Evolutionary conservation across 2,888 invertebrate species (phyloP), one percentile per base, ranked within the genome.

Genomic region (Melieria picta): DNA sequence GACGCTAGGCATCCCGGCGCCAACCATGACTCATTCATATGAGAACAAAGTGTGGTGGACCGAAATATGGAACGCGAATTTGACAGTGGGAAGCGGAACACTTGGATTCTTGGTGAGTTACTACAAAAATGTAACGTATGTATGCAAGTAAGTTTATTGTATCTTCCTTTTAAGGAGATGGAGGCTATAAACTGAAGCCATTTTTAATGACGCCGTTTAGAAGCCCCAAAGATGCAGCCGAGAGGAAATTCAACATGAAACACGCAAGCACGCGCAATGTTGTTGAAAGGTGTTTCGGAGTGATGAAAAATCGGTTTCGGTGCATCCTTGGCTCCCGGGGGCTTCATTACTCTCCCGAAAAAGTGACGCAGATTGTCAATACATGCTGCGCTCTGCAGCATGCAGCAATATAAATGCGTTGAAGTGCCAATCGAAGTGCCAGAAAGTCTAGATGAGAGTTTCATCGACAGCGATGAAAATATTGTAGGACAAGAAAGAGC

Each of bases 341-440:
- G 1, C 13, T 72, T 5, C 52, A 66, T 7, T 70, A 70, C 52
- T 62, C 9, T 10, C 65, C 72, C 0, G 62, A 69, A 52, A 73
- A 73, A 30, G 13, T 63, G 3, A n/a, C 11, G 4, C 62, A 70
- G 42, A 58, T 63, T 52, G 10, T 70, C 7, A 66, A 50, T 16
- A 47, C 63, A 56, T 73, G 72, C 47, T 69, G 70, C 48, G 63
- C 69, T n/a, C 43, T 73, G 4, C 69, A 73, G n/a, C n/a, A n/a
- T n/a, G n/a, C n/a, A n/a, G n/a, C 57, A 52, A 42, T 64, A 69
- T 16, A 70, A 70, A 43, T 57, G 16, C 48, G 16, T 16, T 7
- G 4, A 4, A 30, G 30, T 30, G 30, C 30, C 30, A 30, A 30
- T 30, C 30, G 30, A 30, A 30, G 30, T 30, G 30, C 30, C 30